Evolutionary conservation across 2,797 vertebrate genomes (phyloP), one percentile per base, ranked within the genome.

Genomic region (Neostethus bicornis): DNA sequence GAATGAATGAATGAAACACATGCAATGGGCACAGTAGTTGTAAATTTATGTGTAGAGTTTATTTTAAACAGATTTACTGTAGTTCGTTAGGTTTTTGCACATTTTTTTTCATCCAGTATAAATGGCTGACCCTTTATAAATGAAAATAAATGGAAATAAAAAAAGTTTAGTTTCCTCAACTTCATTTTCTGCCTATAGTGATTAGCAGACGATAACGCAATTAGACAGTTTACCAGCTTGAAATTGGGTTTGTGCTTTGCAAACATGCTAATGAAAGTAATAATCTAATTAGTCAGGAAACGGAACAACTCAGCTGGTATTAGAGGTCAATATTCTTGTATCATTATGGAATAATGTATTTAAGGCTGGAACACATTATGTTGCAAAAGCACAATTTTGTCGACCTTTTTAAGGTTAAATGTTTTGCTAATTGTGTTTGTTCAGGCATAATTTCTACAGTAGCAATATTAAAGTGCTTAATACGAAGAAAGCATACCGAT

Each of bases 71-170:
- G 19, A 26, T 26, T 5, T 26, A 2, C 8, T 26, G 25, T 6
- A 6, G 8, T 6, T 3, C 25, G 26, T 26, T 26, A 26, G 26
- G 8, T 5, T 26, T 26, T 8, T 26, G 25, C 26, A 25, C 26
- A n/a, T n/a, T n/a, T n/a, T 47, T 54, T 50, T 38, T 53, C 52
- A 31, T 21, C 46, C 4, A 13, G 45, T 52, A 70, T 51, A 62
- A 50, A 17, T n/a, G 53, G 47, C 45, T 7, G 31, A 23, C 21
- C n/a, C 32, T 12, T 12, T 12, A 3, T 4, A 32, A 31, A 32
- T 12, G 34, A 11, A 60, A 43, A 23, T 7, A 43, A 37, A 20
- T 53, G 31, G 57, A 7, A 17, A 35, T 3, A n/a, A n/a, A n/a
- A n/a, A n/a, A n/a, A 23, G 20, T 34, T 48, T 60, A 24, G 28